phyloP scores from a whole-genome alignment of 1,140 invertebrate genomes.

The Bombus sylvicola region DNA sequence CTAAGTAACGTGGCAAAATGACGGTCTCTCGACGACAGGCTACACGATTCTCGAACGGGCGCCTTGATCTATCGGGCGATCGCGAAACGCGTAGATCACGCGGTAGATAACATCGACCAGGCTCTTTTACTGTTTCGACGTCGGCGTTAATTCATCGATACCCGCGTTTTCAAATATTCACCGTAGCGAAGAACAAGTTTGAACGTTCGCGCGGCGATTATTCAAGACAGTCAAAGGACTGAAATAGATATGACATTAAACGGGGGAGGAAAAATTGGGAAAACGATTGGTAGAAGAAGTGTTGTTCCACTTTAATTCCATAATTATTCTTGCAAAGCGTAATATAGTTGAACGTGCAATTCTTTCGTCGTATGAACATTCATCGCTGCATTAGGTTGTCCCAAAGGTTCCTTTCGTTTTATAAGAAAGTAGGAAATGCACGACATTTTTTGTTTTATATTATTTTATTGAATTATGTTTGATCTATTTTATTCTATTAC shows the following conservation, averaged over 20 bases:
- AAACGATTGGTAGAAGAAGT: too few species aligned
- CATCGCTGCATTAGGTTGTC: too few species aligned
- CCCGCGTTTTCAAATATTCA: neutral
- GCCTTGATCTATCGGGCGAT: constrained; percentile 26
- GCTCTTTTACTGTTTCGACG: constrained; percentile 58
- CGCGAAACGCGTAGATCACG: constrained; percentile 15
- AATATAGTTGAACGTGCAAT: too few species aligned
- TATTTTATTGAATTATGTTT: too few species aligned
- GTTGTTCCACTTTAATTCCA: neutral
- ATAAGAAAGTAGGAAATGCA: too few species aligned
- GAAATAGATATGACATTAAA: neutral
- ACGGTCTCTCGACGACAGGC: constrained; percentile 8
- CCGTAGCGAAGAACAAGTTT: neutral
- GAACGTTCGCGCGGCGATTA: neutral
- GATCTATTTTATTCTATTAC: too few species aligned
- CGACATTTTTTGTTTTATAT: too few species aligned
- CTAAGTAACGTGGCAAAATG: constrained; percentile 19
- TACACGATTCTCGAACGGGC: constrained; percentile 31
- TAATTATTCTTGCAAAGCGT: neutral
- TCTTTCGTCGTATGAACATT: too few species aligned
- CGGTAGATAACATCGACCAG: constrained; percentile 36
- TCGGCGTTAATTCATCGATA: constrained; percentile 8
- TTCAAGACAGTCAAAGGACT: neutral
- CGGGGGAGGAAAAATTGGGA: too few species aligned
- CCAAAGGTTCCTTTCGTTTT: too few species aligned